Conservation (phyloP, 37 sponge, comb jelly and placozoan genomes). For the Amphimedon queenslandica region DNA sequence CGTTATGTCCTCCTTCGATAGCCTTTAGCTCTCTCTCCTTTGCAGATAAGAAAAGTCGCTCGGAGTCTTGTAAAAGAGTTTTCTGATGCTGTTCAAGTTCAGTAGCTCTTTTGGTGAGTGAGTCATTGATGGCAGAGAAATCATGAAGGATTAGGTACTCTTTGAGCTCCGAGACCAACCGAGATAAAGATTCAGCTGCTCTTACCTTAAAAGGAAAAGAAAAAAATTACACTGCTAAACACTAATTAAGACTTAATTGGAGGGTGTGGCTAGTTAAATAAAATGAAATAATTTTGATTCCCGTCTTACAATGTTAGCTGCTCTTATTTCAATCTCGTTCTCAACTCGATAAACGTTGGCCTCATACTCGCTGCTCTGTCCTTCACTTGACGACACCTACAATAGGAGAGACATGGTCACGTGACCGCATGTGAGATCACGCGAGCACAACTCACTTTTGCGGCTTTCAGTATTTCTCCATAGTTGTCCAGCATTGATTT, state of each 20-base stretch:
- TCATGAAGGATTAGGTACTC: constrained; percentile 88
- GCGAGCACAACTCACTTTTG: constrained; percentile 47
- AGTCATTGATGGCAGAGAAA: constrained; percentile 83
- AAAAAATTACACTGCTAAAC: not conserved
- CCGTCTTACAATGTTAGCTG: constrained; percentile 86
- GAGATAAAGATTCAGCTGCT: constrained; percentile 77
- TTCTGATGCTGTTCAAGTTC: constrained; percentile 28
- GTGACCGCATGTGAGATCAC: not conserved
- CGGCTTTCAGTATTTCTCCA: constrained; percentile 65
- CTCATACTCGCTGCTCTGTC: constrained; percentile 6
- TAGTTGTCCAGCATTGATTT: constrained; percentile 90
- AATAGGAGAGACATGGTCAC: constrained; percentile 2
- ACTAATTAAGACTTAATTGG: not conserved
- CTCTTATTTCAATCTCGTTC: constrained; percentile 76
- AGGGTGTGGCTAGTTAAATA: not conserved
- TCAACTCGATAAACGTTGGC: constrained; percentile 59
- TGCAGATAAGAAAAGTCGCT: constrained; percentile 12
- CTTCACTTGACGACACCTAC: constrained; percentile 5
- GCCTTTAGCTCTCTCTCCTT: too few relatives aligned
- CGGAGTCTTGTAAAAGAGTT: constrained; percentile 16
- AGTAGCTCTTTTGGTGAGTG: constrained; percentile 26
- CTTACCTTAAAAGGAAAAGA: constrained; percentile 48
- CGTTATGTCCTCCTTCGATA: too few relatives aligned
- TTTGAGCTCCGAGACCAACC: constrained; percentile 80
- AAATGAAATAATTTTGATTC: not conserved